Conservation (phyloP, 2,888 invertebrate species). For the Aleiodes leptofemur region DNA sequence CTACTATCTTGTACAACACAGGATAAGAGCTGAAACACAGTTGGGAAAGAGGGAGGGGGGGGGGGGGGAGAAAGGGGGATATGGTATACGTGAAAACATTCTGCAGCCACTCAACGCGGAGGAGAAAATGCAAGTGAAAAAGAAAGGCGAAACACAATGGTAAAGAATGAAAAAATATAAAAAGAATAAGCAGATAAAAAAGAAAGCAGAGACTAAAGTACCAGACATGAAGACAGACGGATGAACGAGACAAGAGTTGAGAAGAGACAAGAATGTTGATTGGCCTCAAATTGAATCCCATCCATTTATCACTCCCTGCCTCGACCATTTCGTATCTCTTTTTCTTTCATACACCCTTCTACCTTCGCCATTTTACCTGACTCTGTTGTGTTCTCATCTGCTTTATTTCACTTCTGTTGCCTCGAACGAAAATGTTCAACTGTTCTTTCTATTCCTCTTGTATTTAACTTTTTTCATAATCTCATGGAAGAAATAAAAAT, state of each 20-base stretch:
- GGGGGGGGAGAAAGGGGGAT: too few relatives aligned
- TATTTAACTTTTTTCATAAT: background rate
- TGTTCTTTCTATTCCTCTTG: background rate
- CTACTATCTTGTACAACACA: too few relatives aligned
- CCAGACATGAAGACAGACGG: conserved; percentile 39
- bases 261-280: conserved; percentile 71
- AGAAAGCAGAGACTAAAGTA: conserved; percentile 36
- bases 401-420: background rate
- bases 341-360: conserved; percentile 26
- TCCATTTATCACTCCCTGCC: conserved; percentile 70
- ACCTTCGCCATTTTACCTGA: conserved; percentile 36
- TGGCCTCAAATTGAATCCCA: conserved; percentile 73
- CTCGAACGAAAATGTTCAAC: too few relatives aligned
- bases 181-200: conserved; percentile 33
- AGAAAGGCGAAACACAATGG: background rate
- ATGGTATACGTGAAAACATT: too few relatives aligned
- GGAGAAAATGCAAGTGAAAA: background rate
- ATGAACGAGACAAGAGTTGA: conserved; percentile 45
- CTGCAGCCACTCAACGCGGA: background rate
- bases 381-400: conserved; percentile 47
- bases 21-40: too few relatives aligned
- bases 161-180: conserved; percentile 5
- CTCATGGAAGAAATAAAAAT: background rate
- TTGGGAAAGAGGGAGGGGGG: too few relatives aligned
- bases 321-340: conserved; percentile 46